Evolutionary conservation across 30 jellyfish, hydroid and myxozoan genomes (phyloP).

Genomic region (Chrysaora quinquecirrha): DNA sequence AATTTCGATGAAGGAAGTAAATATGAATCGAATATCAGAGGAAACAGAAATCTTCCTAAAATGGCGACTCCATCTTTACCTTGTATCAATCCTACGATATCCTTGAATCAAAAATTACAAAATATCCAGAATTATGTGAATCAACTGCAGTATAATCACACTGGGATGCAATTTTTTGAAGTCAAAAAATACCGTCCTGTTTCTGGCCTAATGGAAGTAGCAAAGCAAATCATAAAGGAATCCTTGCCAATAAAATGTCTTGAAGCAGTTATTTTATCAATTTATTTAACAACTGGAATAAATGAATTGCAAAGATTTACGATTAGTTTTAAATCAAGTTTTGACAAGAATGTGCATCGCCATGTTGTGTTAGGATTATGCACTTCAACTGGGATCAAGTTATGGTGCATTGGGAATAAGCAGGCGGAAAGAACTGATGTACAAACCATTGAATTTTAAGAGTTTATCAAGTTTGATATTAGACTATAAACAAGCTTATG

Average conservation of each 20-base stretch:
- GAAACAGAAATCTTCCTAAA: constrained; percentile 32
- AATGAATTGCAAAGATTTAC: constrained; percentile 70
- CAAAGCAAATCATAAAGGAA: constrained; percentile 82
- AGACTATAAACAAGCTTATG: constrained; percentile 66
- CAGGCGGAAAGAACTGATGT: constrained; percentile 78
- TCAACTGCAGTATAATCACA: constrained; percentile 83
- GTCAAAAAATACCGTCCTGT: constrained; percentile 80
- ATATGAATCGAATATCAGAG: constrained; percentile 41
- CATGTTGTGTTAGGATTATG: constrained; percentile 90
- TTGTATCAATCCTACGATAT: constrained; percentile 12
- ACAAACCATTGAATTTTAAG: constrained; percentile 69
- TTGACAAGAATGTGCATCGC: constrained; percentile 64
- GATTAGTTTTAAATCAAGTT: constrained; percentile 83
- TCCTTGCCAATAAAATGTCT: constrained; percentile 89
- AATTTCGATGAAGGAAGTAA: constrained; percentile 35
- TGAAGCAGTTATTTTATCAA: constrained; percentile 84
- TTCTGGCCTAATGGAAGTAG: constrained; percentile 82
- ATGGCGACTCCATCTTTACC: constrained; percentile 40
- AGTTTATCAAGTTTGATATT: constrained; percentile 61
- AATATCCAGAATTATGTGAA: constrained; percentile 70
- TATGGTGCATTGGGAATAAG: constrained; percentile 96
- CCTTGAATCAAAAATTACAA: constrained; percentile 47
- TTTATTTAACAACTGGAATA: constrained; percentile 75
- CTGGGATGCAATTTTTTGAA: constrained; percentile 89
- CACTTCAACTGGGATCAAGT: constrained; percentile 25